Percentiles rank a stretch among this genome's conserved stretches.
Conservation (phyloP, 2,113 vertebrate genomes). For the Cheirogaleus medius region DNA sequence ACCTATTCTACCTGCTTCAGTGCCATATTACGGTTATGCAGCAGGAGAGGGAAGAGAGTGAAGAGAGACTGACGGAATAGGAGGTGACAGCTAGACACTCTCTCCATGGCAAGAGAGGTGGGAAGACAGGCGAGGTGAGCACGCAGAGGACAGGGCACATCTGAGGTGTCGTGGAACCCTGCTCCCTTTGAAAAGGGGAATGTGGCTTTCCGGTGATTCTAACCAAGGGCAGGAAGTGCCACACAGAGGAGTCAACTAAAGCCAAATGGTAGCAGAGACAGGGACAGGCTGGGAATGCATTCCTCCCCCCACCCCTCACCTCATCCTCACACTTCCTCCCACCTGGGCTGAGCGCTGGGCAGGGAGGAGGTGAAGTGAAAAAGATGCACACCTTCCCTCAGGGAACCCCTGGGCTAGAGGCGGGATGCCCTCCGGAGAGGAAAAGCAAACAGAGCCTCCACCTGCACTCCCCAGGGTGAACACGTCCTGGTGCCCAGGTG, state of each 20-base stretch:
- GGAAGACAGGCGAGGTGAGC: background rate
- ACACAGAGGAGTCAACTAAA: background rate
- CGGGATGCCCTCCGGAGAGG: background rate
- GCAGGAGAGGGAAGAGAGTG: background rate
- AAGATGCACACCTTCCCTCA: background rate
- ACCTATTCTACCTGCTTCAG: background rate
- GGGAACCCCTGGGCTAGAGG: background rate
- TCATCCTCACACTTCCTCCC: background rate
- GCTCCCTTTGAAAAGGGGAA: background rate
- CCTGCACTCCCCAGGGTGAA: fast-evolving
- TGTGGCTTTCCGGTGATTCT: background rate
- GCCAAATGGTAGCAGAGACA: background rate
- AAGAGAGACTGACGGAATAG: background rate
- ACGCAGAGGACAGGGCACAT: background rate
- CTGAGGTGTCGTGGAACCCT: background rate
- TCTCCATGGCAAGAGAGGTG: background rate
- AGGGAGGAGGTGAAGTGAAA: background rate
- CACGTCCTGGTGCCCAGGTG: background rate
- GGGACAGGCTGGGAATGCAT: background rate
- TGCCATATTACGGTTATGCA: background rate
- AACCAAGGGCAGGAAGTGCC: background rate
- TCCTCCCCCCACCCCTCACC: background rate
- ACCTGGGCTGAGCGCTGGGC: background rate
- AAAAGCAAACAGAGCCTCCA: background rate
- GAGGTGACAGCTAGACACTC: too few relatives aligned